Percentiles rank a stretch among this genome's conserved stretches.
Evolutionary conservation across 1,140 invertebrate genomes (phyloP).

Genomic region (Drosophila pseudoananassae): DNA sequence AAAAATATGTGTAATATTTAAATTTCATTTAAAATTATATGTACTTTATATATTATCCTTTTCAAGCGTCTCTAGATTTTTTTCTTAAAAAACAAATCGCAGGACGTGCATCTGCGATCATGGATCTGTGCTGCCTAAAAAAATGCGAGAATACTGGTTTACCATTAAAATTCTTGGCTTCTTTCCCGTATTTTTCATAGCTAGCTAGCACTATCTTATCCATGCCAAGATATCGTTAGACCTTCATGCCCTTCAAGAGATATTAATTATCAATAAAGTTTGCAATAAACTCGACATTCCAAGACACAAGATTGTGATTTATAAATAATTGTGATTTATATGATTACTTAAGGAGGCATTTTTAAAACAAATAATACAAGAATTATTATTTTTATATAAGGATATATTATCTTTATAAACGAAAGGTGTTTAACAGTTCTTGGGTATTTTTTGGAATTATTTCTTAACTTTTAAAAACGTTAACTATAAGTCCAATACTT

Average conservation of each 20-base stretch:
- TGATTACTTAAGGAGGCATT: no score
- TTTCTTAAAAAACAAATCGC: no score
- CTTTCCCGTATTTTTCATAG: not conserved
- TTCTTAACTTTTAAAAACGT: no score
- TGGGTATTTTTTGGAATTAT: no score
- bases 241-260: constrained; percentile 12
- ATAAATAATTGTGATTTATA: not conserved
- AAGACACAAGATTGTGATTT: not conserved
- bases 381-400: no score
- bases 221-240: constrained; percentile 7
- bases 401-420: no score
- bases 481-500: no score
- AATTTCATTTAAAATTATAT: not conserved
- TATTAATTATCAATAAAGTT: constrained; percentile 19
- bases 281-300: constrained; percentile 5
- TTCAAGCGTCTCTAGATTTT: no score
- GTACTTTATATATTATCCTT: not conserved
- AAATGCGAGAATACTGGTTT: not conserved
- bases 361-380: no score
- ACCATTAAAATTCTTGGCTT: not conserved
- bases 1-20: not conserved
- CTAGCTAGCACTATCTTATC: constrained; percentile 15
- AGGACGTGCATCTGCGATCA: constrained; percentile 68
- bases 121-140: no score
- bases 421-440: no score